Evolutionary conservation across 2,888 invertebrate species (phyloP).

Genomic region (Melinaea menophilus): DNA sequence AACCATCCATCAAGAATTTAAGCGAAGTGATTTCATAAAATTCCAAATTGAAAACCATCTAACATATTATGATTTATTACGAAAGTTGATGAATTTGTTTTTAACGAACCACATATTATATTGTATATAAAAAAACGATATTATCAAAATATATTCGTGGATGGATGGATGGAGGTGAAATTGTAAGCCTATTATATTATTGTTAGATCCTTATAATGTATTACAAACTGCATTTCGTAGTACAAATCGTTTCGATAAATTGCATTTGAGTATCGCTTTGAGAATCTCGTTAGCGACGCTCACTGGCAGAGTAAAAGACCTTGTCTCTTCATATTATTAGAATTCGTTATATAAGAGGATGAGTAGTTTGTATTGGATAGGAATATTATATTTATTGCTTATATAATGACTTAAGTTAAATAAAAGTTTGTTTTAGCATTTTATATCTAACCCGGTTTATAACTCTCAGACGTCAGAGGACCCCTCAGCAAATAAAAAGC

Average conservation of each 20-base stretch:
- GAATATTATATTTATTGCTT: not conserved
- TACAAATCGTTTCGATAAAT: slow-evolving; percentile 12
- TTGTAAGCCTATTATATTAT: not conserved
- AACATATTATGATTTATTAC: not conserved
- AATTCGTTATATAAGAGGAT: not conserved
- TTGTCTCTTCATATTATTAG: slow-evolving; percentile 2
- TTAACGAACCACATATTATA: not conserved
- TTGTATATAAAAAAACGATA: not conserved
- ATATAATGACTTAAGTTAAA: no score
- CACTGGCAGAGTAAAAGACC: not conserved
- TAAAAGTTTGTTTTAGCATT: no score
- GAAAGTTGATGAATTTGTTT: slow-evolving; percentile 1
- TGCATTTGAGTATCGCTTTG: slow-evolving; percentile 13
- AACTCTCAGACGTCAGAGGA: no score
- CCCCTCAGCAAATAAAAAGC: no score
- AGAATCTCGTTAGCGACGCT: slow-evolving; percentile 12
- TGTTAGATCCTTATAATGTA: not conserved
- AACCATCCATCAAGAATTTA: slow-evolving; percentile 1
- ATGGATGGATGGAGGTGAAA: not conserved
- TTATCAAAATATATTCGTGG: not conserved
- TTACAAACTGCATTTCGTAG: slow-evolving; percentile 1
- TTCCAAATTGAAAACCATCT: slow-evolving; percentile 1
- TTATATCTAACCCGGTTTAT: no score
- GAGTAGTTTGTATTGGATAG: not conserved
- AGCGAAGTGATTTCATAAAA: slow-evolving; percentile 4